Conservation (phyloP, 2,113 vertebrate species). For the Peromyscus leucopus region DNA sequence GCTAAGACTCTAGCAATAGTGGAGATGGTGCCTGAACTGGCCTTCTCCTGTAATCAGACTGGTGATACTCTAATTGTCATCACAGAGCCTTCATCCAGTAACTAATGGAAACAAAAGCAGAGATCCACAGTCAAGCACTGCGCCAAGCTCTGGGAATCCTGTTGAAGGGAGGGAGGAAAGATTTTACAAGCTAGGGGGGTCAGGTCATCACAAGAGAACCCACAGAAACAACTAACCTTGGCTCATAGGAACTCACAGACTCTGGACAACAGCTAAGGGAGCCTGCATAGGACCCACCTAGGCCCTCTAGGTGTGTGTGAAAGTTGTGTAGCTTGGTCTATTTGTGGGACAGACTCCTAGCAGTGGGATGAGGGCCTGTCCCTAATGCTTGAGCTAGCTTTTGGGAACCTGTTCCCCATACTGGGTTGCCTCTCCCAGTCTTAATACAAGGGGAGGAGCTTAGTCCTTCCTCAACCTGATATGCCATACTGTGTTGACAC, state of each 20-base stretch:
- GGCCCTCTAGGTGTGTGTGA: neutral
- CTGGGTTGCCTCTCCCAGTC: neutral
- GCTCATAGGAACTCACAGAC: neutral
- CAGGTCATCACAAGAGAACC: neutral
- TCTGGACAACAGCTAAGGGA: neutral
- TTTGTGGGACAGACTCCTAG: neutral
- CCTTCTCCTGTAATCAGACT: neutral
- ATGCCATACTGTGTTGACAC: neutral
- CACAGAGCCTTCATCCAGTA: neutral
- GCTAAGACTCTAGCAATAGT: neutral
- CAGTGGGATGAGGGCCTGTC: neutral
- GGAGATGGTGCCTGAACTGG: neutral
- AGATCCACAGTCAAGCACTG: neutral
- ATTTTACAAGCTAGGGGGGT: neutral
- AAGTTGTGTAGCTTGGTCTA: neutral
- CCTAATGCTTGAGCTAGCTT: neutral
- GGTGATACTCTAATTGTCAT: neutral
- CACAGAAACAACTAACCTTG: neutral
- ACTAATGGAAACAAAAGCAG: neutral
- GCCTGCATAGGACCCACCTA: neutral
- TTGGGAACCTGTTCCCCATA: neutral
- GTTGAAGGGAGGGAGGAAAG: neutral
- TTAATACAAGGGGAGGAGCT: neutral
- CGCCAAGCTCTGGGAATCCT: neutral
- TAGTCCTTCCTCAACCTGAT: too few relatives aligned